phyloP scores from a whole-genome alignment of 2,888 invertebrate species.

The Apantesis nais region DNA sequence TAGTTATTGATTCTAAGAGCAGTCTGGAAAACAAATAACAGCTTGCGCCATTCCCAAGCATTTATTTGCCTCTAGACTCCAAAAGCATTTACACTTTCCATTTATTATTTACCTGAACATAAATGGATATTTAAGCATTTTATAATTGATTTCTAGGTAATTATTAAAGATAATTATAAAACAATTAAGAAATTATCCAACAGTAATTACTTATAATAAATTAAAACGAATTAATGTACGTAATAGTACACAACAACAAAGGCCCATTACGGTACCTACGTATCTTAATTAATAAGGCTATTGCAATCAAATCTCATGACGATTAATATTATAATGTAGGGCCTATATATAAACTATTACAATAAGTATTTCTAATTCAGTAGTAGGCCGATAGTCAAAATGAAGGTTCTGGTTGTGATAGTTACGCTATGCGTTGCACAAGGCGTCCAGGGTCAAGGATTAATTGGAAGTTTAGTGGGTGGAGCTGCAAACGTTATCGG shows the following conservation, averaged over 20 bases:
- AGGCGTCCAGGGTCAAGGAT: conserved; percentile 7
- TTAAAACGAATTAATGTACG: neutral
- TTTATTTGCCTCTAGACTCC: too few relatives aligned
- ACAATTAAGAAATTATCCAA: neutral
- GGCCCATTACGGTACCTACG: neutral
- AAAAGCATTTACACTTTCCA: too few relatives aligned
- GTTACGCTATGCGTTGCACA: conserved; percentile 29
- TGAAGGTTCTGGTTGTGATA: conserved; percentile 17
- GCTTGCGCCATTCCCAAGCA: too few relatives aligned
- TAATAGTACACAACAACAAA: conserved; percentile 10
- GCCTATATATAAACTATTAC: conserved; percentile 1
- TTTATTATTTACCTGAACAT: neutral
- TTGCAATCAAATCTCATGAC: conserved; percentile 12
- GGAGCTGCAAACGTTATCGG: conserved; percentile 11
- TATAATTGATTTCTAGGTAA: neutral
- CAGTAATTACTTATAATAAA: neutral
- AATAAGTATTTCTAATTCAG: neutral
- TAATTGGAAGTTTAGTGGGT: neutral
- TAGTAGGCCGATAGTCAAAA: conserved; percentile 4
- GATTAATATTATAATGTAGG: neutral
- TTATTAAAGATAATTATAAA: neutral
- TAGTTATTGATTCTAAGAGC: too few relatives aligned
- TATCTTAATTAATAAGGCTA: conserved; percentile 12
- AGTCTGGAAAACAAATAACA: too few relatives aligned
- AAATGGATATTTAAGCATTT: neutral